phyloP scores from a whole-genome alignment of 2,797 vertebrate genomes.

The Macrochelys suwanniensis region DNA sequence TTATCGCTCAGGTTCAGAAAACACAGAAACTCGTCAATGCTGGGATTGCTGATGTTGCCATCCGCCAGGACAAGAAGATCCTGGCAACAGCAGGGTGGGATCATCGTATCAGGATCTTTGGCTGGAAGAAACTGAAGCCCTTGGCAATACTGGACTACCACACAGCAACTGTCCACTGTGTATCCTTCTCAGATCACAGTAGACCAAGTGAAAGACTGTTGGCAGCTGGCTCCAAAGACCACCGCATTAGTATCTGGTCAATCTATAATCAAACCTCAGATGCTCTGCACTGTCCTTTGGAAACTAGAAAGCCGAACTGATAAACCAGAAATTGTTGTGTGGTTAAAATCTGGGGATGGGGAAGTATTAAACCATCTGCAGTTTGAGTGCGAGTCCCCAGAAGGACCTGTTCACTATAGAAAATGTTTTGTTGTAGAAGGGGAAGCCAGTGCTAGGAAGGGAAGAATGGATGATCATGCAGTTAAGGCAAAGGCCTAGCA shows the following conservation, averaged over 20 bases:
- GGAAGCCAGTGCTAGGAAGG: background rate
- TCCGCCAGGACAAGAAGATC: constrained; percentile 90
- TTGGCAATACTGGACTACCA: constrained; percentile 94
- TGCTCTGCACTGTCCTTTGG: background rate
- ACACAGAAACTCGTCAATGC: constrained; percentile 88
- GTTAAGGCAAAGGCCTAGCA: background rate
- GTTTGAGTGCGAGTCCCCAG: background rate
- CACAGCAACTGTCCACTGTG: constrained; percentile 86
- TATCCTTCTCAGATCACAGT: constrained; percentile 89
- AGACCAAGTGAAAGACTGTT: constrained; percentile 83
- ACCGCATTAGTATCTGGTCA: constrained; percentile 95
- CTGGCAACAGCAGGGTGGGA: constrained; percentile 95
- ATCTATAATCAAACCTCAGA: constrained; percentile 84
- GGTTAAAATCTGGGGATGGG: background rate
- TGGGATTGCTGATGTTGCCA: constrained; percentile 88
- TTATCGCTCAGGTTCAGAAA: constrained; percentile 82
- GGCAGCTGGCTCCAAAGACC: constrained; percentile 93
- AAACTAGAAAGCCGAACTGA: background rate
- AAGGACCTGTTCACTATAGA: background rate
- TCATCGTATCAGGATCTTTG: constrained; percentile 90
- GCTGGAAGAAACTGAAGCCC: constrained; percentile 92
- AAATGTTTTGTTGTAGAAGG: background rate
- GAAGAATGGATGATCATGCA: background rate
- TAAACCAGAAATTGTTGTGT: background rate
- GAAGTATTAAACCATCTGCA: background rate